These are phyloP conservation scores for Conus canariensis DNA, from an alignment of 2,888 invertebrate species.

Conservation along the genomic window DNA sequence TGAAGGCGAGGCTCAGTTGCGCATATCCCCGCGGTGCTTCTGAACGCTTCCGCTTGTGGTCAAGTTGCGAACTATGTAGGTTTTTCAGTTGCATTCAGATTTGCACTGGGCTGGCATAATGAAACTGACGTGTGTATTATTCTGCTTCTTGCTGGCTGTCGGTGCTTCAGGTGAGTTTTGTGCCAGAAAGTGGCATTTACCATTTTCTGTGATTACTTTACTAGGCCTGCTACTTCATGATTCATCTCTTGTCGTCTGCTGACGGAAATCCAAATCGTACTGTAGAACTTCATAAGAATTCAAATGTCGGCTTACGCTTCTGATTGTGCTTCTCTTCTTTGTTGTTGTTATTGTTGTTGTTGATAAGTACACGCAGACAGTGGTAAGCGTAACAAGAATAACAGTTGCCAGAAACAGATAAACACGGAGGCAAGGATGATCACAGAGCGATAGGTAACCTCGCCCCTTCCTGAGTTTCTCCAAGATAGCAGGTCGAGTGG, in stretches of 20 bases:
- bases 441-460: no score
- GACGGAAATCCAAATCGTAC: not conserved
- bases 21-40: not conserved
- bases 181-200: not conserved
- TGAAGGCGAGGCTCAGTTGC: no score
- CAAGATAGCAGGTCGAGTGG: no score
- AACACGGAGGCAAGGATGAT: no score
- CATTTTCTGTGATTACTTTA: not conserved
- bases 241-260: conserved; percentile 2
- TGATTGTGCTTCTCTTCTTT: not conserved
- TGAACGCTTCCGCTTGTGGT: conserved; percentile 10
- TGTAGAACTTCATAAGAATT: not conserved
- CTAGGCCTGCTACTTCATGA: not conserved
- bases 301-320: not conserved
- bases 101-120: not conserved
- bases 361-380: not conserved
- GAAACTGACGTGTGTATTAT: not conserved
- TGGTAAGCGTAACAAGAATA: no score
- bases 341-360: not conserved
- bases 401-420: no score
- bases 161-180: conserved; percentile 17
- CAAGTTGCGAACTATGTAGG: not conserved
- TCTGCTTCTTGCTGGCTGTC: not conserved
- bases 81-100: not conserved
- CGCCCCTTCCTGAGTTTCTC: no score